Base-by-base conservation (phyloP, 64 coral and sea anemone species). In the Dendronephthya gigantea region DNA sequence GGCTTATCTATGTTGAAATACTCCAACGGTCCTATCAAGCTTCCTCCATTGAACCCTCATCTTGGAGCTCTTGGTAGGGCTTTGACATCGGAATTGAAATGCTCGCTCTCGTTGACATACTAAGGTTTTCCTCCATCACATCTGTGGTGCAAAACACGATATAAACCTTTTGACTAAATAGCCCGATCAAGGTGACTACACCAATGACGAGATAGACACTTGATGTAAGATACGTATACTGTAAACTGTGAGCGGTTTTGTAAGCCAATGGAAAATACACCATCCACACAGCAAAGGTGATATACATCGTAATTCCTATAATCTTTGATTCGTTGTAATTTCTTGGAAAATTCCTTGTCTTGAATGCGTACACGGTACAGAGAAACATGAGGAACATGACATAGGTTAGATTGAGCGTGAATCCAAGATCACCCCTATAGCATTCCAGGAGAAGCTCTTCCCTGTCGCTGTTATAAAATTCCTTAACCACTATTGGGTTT, bases 271-370 rank as follows among this genome's bases (percentile, higher is more conserved):
- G 88, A 31, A 90, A 90, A 38, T 51, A 56, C 28, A 74, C 79
- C 1, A 85, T 81, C 88, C 88, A 90, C 16, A 90, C 83, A 23
- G 88, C 84, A 11, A 83, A 90, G 2, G 83, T 85, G 29, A 90
- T 30, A 40, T 90, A 90, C 30, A 84, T 49, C 25, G 88, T 79
- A 16, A 90, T 49, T 22, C 83, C 88, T 40, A 90, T 90, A 47
- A 76, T 84, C 59, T 90, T 90, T 36, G 82, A 40, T 49, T 90
- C 88, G 88, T 90, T 90, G 47, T 70, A 90, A 70, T 90, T 90
- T 37, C 69, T 90, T 11, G 88, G 88, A 33, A 50, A 85, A 35
- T 23, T 50, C 51, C 88, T 85, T 5, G 88, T 90, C 33, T 90
- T 90, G 28, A 90, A 90, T 49, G 88, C 88, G 35, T 85, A 27